A percentile compares a stretch with the other conserved stretches of the same genome.
phyloP scores from a whole-genome alignment of 2,797 vertebrate species.

The Syngnathus acus region DNA sequence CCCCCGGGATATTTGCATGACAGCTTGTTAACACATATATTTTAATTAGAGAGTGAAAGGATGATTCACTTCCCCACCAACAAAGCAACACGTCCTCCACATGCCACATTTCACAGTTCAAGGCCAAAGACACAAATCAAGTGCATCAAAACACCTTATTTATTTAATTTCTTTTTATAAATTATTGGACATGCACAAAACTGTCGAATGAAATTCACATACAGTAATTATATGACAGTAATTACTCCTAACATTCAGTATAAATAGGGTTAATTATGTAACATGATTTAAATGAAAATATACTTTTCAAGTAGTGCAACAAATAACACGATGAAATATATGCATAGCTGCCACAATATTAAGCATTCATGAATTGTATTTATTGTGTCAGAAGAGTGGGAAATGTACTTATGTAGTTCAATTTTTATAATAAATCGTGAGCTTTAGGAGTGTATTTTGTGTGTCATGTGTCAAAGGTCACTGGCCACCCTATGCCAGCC shows the following conservation, averaged over 20 bases:
- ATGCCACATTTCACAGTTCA: constrained; percentile 54
- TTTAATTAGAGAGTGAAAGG: neutral
- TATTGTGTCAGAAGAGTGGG: neutral
- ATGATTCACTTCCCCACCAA: neutral
- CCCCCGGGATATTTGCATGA: constrained; percentile 12
- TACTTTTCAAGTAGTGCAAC: neutral
- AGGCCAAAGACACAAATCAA: constrained; percentile 20
- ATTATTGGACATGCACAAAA: neutral
- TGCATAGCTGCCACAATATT: constrained; percentile 49
- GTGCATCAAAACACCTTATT: constrained; percentile 18
- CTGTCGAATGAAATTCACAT: neutral
- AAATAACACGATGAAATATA: constrained; percentile 9
- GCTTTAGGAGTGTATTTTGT: neutral
- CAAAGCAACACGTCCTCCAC: constrained; percentile 6
- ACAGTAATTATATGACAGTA: too few relatives aligned
- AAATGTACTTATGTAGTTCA: neutral
- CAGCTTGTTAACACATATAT: neutral
- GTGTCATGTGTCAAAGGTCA: neutral
- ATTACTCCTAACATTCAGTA: neutral
- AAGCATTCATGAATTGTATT: constrained; percentile 3
- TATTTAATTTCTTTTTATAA: neutral
- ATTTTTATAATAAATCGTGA: neutral
- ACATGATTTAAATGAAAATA: constrained; percentile 17
- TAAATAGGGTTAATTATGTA: neutral
- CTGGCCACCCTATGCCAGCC: neutral